phyloP scores from a whole-genome alignment of 2,113 vertebrate genomes.

The Cyprinodon brontotheroides region DNA sequence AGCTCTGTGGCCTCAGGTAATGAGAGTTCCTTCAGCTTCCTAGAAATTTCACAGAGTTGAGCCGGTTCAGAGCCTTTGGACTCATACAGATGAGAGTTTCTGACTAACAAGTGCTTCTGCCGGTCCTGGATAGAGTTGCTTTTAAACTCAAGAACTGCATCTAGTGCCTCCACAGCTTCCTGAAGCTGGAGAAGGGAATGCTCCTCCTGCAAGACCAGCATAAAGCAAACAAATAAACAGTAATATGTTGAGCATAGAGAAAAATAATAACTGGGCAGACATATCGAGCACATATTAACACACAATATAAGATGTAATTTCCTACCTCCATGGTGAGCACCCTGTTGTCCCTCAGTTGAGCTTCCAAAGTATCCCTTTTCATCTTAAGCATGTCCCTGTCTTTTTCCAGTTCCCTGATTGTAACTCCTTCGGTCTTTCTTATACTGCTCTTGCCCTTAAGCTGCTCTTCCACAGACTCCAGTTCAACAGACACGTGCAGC shows the following conservation, averaged over 20 bases:
- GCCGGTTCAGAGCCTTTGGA: constrained; percentile 55
- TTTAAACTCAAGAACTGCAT: constrained; percentile 88
- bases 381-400: constrained; percentile 82
- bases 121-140: constrained; percentile 82
- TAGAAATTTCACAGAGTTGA: constrained; percentile 78
- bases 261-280: constrained; percentile 3
- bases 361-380: constrained; percentile 81
- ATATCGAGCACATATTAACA: neutral
- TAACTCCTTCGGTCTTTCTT: constrained; percentile 63
- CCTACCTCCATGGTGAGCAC: constrained; percentile 85
- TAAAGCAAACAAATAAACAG: neutral
- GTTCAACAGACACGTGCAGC: constrained; percentile 78
- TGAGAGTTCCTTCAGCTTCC: constrained; percentile 82
- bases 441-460: constrained; percentile 74
- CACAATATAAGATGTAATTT: constrained; percentile 5
- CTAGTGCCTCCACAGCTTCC: constrained; percentile 88
- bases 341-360: constrained; percentile 83
- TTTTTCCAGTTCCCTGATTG: constrained; percentile 77
- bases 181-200: constrained; percentile 86
- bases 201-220: constrained; percentile 82
- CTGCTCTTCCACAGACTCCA: constrained; percentile 84
- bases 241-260: neutral
- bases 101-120: constrained; percentile 72
- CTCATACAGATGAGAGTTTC: constrained; percentile 38
- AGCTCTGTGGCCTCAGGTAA: constrained; percentile 81